Base-by-base conservation (phyloP, 2,113 vertebrate genomes). In the Ascaphus truei region DNA sequence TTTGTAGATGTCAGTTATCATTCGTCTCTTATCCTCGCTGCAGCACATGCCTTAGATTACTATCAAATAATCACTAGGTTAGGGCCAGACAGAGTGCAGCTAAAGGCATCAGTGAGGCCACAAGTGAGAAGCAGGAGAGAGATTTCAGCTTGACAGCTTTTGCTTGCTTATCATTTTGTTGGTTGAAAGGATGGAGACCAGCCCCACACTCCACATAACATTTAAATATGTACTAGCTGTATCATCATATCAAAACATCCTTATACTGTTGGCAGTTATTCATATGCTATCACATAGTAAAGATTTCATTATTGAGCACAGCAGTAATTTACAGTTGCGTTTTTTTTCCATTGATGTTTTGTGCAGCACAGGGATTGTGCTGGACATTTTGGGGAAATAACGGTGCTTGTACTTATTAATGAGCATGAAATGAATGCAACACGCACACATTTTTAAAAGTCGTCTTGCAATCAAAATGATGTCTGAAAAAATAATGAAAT, bases 281-380 rank as follows among this genome's bases (percentile, higher is more conserved):
- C 61, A 22, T 37, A 30, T 51, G 31, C 45, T 36, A 63, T 63
- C 61, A 51, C 61, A 23, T 63, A 26, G 34, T 50, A 63, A 63
- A 50, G 43, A 51, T 63, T 63, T 36, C 30, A 36, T 51, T 63
- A 63, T 51, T 50, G 45, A 36, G 25, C 61, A 9, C 61, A 10
- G 61, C 61, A 16, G 30, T 31, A 30, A 37, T 37, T 63, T 51
- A 63, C 31, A 11, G 41, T 16, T n/a, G n/a, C 31, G 43, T 31
- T 31, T 63, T 51, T 51, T n/a, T n/a, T n/a, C n/a, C n/a, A n/a
- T n/a, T n/a, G n/a, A 34, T 51, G 61, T 50, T 63, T 63, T 50
- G 36, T 50, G 61, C 45, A 36, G 27, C 47, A 27, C 31, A 16
- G 3, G 31, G 12, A 3, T 51, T 13, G 45, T 33, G 5, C 5